Percentiles rank a stretch among this genome's conserved stretches.
Conservation (phyloP, 2,113 vertebrate genomes). For the Cercocebus atys region DNA sequence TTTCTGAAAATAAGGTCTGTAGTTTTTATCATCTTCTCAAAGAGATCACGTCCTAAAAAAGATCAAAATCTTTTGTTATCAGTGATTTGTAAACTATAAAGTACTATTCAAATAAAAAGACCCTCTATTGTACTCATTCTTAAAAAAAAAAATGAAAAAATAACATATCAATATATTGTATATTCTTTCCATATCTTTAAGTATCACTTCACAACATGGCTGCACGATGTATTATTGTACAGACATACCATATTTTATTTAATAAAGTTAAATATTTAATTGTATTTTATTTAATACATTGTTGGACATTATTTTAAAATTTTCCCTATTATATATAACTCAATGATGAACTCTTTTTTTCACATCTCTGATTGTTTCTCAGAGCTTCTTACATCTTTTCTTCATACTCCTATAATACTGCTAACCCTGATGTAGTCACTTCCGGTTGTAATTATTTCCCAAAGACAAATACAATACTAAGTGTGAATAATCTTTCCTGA, state of each 20-base stretch:
- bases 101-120: neutral
- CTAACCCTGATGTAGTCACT: neutral
- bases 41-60: neutral
- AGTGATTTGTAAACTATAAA: neutral
- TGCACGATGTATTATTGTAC: neutral
- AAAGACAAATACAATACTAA: slow-evolving; percentile 32
- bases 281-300: neutral
- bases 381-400: slow-evolving; percentile 20
- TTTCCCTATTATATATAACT: neutral
- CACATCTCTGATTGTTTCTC: neutral
- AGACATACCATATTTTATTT: neutral
- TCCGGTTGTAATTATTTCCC: slow-evolving; percentile 33
- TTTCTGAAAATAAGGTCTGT: neutral
- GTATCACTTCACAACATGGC: neutral
- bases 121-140: neutral
- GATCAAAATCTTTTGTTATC: neutral
- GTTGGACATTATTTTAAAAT: neutral
- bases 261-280: neutral
- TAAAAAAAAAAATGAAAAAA: neutral
- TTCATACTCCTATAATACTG: neutral
- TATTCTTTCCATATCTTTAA: neutral
- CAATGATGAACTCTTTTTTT: neutral
- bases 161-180: neutral
- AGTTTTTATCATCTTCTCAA: neutral
- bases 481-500: slow-evolving; percentile 34